Base-by-base conservation (phyloP, 1,140 invertebrate species). In the Dendrolimus kikuchii region DNA sequence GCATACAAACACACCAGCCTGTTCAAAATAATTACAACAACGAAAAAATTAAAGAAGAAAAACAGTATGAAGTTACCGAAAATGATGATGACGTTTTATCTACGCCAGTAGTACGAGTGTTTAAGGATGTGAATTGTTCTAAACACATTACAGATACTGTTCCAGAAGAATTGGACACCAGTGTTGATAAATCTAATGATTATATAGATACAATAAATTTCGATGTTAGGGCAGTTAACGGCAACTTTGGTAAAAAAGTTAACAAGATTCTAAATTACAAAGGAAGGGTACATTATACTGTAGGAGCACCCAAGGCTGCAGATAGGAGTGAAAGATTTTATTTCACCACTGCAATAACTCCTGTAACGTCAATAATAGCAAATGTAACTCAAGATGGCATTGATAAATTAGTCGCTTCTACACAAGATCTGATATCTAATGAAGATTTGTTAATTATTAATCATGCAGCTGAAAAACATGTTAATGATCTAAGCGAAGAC, bases 381-480 rank as follows among this genome's bases (percentile, higher is more conserved):
- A 67, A 62, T 51, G 58, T 65, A 38, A 56, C 59, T 6, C 57
- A 79, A 49, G 74, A 74, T 48, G 70, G 77, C 9, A 87, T 87
- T 55, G 74, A 81, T n/a, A 88, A 79, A 70, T 57, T 90, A 41
- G 87, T 89, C 6, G 85, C 87, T 46, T 89, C 81, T 7, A 90
- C 89, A 5, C 87, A 88, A 66, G 86, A 90, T 75, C 68, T 90
- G 6, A 86, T 90, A 49, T 78, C 83, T 7, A 89, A 89, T 59
- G 81, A 88, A 63, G 89, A 90, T 76, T 80, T 90, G 8, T 59
- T 90, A 40, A 83, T 80, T 66, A 90, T 90, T 5, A 90, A 90
- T 61, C 75, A 86, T 10, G 88, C 88, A 2, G 74, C 74, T 40
- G 87, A 88, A 66, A 74, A 68, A 57, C 55, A 74, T n/a, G 63